phyloP scores from a whole-genome alignment of 53 echinoderm and acorn worm species.

The Arbacia lixula region DNA sequence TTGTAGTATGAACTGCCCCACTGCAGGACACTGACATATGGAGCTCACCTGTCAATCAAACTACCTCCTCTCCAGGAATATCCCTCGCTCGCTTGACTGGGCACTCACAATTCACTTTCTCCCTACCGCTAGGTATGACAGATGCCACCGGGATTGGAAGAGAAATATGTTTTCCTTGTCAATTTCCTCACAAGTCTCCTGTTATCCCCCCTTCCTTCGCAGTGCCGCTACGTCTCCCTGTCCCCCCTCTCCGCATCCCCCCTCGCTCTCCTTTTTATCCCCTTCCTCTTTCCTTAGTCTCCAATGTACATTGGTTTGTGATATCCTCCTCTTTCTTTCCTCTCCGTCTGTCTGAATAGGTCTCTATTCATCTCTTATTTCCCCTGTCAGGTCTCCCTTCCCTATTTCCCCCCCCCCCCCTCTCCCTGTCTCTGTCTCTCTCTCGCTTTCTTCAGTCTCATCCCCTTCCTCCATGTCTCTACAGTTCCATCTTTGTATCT shows the following conservation, averaged over 20 bases:
- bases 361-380: not conserved
- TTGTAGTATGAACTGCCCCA: no score
- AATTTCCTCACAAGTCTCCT: slow-evolving; percentile 20
- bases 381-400: not conserved
- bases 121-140: not conserved
- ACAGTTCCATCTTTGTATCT: not conserved
- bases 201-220: not conserved
- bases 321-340: not conserved
- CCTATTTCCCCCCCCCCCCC: not conserved
- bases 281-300: no score
- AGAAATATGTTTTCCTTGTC: slow-evolving; percentile 46
- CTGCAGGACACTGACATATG: no score
- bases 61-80: not conserved
- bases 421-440: not conserved
- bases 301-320: not conserved
- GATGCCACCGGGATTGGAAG: slow-evolving; percentile 22
- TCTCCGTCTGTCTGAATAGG: not conserved
- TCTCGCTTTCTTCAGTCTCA: not conserved
- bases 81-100: not conserved
- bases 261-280: not conserved
- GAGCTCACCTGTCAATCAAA: not conserved
- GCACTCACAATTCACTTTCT: not conserved
- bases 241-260: not conserved
- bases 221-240: not conserved
- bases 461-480: not conserved